Evolutionary conservation across 2,888 invertebrate species (phyloP).

Genomic region (Drosophila quinaria): DNA sequence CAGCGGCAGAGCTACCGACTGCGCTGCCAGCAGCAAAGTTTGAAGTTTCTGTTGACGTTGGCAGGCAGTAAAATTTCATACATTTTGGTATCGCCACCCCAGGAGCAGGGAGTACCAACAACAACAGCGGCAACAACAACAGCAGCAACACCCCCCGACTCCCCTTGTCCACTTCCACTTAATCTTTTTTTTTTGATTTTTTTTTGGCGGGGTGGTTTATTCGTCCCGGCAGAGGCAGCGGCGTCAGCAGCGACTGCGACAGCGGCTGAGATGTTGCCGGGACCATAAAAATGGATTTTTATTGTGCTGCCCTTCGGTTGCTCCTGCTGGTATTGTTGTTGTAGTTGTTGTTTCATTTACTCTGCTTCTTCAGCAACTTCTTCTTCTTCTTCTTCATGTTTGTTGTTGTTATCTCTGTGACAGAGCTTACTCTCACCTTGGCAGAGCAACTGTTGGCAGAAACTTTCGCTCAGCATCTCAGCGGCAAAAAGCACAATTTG

Average conservation of each 20-base stretch:
- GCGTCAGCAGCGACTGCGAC: slow-evolving; percentile 26
- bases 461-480: slow-evolving; percentile 49
- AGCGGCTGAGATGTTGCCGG: slow-evolving; percentile 57
- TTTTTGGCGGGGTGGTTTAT: slow-evolving; percentile 58
- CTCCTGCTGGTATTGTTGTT: slow-evolving; percentile 5
- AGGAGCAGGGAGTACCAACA: slow-evolving; percentile 20
- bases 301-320: slow-evolving; percentile 57
- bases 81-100: slow-evolving; percentile 64
- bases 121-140: slow-evolving; percentile 15
- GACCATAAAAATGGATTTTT: slow-evolving; percentile 81
- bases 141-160: slow-evolving; percentile 39
- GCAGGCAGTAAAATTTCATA: slow-evolving; percentile 69
- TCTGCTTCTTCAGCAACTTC: slow-evolving; percentile 19
- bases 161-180: slow-evolving; percentile 40
- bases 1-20: slow-evolving; percentile 15
- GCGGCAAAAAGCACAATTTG: slow-evolving; percentile 25
- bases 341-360: slow-evolving; percentile 13
- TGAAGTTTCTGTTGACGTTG: slow-evolving; percentile 69
- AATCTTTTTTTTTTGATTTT: slow-evolving; percentile 55
- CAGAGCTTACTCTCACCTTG: slow-evolving; percentile 70
- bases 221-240: slow-evolving; percentile 33
- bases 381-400: slow-evolving; percentile 24
- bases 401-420: slow-evolving; percentile 66
- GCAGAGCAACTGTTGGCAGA: slow-evolving; percentile 20
- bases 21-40: slow-evolving; percentile 39